Percentiles rank a stretch among this genome's conserved stretches.
These are phyloP conservation scores for Tipula helvola DNA, from an alignment of 2,888 invertebrate genomes.

Conservation along the genomic window DNA sequence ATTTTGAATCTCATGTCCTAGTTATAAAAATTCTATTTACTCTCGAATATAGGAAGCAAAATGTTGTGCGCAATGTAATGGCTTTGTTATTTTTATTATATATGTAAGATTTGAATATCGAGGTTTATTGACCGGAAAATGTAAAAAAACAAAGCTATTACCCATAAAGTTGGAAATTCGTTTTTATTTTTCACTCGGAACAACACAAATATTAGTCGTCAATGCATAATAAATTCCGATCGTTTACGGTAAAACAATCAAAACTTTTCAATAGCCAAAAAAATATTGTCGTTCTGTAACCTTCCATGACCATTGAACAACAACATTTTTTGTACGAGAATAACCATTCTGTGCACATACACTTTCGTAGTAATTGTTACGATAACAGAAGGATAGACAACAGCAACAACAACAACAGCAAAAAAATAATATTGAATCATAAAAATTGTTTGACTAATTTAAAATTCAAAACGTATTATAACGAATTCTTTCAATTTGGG, in stretches of 20 bases:
- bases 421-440: background rate
- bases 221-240: background rate
- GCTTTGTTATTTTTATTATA: background rate
- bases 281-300: background rate
- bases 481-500: background rate
- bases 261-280: background rate
- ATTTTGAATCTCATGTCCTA: background rate
- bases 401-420: background rate
- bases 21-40: background rate
- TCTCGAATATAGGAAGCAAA: background rate
- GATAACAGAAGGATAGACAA: background rate
- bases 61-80: background rate
- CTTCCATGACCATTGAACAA: background rate
- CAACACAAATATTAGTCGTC: background rate
- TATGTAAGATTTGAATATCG: background rate
- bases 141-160: background rate
- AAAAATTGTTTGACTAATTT: background rate
- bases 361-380: background rate
- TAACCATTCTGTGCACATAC: background rate
- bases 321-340: background rate
- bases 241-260: background rate
- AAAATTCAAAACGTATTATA: slow-evolving; percentile 4
- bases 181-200: background rate
- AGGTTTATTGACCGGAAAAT: background rate
- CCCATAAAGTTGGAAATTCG: background rate